These are phyloP conservation scores for Rhinichthys klamathensis DNA, from an alignment of 2,113 vertebrate species.

Conservation along the genomic window DNA sequence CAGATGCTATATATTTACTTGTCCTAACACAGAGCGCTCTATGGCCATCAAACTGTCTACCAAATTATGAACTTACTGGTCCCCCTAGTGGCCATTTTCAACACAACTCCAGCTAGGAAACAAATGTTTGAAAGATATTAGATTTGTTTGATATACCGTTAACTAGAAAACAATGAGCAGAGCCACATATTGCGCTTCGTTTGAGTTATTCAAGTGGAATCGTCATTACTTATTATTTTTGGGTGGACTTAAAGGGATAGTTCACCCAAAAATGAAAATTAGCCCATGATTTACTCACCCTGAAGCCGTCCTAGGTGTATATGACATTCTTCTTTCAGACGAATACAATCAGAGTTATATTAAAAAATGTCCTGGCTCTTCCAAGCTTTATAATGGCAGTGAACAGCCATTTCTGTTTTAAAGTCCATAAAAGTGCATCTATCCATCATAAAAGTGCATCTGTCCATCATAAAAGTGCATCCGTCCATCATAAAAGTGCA, in stretches of 20 bases:
- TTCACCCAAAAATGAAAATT: too few species aligned
- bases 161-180: background rate
- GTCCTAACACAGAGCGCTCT: background rate
- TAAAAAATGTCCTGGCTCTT: too few species aligned
- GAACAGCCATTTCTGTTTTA: too few species aligned
- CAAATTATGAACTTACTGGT: background rate
- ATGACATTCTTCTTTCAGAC: too few species aligned
- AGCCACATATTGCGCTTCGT: background rate
- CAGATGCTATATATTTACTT: background rate
- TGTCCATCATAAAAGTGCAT: too few species aligned
- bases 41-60: background rate
- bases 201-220: background rate
- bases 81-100: slow-evolving; percentile 20
- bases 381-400: too few species aligned
- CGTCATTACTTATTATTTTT: background rate
- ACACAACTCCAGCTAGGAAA: background rate
- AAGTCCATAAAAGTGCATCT: too few species aligned
- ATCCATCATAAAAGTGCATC: too few species aligned
- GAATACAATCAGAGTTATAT: too few species aligned
- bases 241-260: background rate
- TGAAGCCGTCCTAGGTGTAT: too few species aligned
- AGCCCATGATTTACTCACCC: too few species aligned
- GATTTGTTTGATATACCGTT: background rate
- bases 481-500: too few species aligned
- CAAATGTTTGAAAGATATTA: background rate